Conservation (phyloP, 2,888 invertebrate species). For the Polydrusus tereticollis region DNA sequence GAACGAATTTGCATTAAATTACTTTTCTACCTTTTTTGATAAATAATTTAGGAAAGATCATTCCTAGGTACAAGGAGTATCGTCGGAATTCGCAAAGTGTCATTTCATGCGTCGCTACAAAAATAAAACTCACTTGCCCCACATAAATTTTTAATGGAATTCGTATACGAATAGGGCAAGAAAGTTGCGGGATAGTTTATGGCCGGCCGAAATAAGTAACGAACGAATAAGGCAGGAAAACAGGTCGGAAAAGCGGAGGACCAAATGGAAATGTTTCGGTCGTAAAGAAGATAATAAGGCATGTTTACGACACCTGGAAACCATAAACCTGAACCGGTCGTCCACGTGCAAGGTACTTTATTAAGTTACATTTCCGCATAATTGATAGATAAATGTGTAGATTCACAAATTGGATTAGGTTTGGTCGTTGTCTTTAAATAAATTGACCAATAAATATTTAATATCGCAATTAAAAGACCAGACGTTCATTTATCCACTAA, state of each 20-base stretch:
- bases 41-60: too few species aligned
- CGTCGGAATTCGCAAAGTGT: background rate
- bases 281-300: constrained; percentile 65
- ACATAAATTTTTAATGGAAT: constrained; percentile 46
- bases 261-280: constrained; percentile 56
- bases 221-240: constrained; percentile 44
- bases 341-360: constrained; percentile 55
- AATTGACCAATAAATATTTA: constrained; percentile 13
- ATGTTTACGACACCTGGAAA: constrained; percentile 65
- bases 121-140: constrained; percentile 30
- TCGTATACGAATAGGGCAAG: constrained; percentile 12
- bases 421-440: constrained; percentile 19
- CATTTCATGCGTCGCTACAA: constrained; percentile 16
- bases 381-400: constrained; percentile 44
- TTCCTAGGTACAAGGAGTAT: too few species aligned
- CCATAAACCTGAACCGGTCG: constrained; percentile 62
- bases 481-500: background rate
- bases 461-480: constrained; percentile 18
- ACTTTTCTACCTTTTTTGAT: too few species aligned
- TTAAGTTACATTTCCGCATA: constrained; percentile 47
- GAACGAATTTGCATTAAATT: too few species aligned
- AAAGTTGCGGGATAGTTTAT: constrained; percentile 48
- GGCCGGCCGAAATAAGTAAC: constrained; percentile 45
- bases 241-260: constrained; percentile 46
- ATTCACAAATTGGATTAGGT: constrained; percentile 37